phyloP scores from a whole-genome alignment of 2,113 vertebrate genomes.

The Sphaerodactylus townsendi region DNA sequence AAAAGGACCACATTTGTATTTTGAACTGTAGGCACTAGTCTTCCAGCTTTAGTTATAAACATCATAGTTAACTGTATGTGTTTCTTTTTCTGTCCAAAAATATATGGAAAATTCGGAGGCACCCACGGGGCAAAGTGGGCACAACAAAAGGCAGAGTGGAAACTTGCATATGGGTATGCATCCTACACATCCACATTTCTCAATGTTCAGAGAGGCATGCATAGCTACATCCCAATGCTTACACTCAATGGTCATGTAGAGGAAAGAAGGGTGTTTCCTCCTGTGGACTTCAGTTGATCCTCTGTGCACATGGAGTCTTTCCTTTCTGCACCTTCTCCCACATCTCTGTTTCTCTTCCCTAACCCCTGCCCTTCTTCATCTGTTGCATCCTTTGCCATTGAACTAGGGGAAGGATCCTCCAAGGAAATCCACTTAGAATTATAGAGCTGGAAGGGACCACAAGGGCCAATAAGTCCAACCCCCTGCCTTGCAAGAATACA shows the following conservation, averaged over 20 bases:
- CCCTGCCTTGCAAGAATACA: too few relatives aligned
- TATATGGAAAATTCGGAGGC: background rate
- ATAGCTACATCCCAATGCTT: background rate
- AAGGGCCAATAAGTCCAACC: too few relatives aligned
- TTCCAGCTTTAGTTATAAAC: background rate
- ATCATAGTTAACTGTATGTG: background rate
- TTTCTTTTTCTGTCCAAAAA: background rate
- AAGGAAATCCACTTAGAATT: background rate
- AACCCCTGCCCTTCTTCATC: background rate
- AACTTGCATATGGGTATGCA: background rate
- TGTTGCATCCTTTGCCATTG: background rate
- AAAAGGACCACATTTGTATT: background rate
- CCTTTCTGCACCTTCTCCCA: background rate
- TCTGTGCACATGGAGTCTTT: background rate
- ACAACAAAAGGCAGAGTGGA: background rate
- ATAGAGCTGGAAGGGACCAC: too few relatives aligned
- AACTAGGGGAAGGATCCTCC: background rate
- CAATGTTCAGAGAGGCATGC: background rate
- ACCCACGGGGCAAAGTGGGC: background rate
- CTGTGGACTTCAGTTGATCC: too few relatives aligned
- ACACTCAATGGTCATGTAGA: too few relatives aligned
- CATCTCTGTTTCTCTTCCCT: background rate
- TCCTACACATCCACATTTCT: background rate
- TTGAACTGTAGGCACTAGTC: background rate
- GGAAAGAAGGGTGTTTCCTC: too few relatives aligned